Evolutionary conservation across 2,888 invertebrate species (phyloP).

Genomic region (Drosophila bunnanda): DNA sequence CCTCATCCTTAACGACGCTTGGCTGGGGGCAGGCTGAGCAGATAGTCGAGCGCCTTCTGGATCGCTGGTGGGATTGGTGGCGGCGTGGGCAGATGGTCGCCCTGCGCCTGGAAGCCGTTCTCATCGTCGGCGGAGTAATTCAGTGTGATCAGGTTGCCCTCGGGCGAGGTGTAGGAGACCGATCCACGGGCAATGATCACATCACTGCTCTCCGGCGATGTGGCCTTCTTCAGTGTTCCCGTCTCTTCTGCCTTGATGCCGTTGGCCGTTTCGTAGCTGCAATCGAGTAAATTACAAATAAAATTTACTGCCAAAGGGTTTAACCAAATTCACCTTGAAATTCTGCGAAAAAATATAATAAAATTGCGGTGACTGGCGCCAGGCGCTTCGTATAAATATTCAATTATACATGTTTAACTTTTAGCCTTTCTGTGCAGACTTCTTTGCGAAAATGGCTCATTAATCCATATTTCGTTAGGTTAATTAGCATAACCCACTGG

Average conservation of each 20-base stretch:
- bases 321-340: conserved; percentile 61
- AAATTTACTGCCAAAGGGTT: conserved; percentile 2
- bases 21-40: conserved; percentile 87
- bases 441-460: conserved; percentile 41
- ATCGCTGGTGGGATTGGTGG: conserved; percentile 92
- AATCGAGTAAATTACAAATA: conserved; percentile 8
- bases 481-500: conserved; percentile 48
- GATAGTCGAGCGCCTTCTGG: conserved; percentile 90
- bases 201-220: conserved; percentile 88
- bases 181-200: conserved; percentile 89
- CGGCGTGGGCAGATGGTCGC: conserved; percentile 90
- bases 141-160: conserved; percentile 89
- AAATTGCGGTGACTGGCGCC: conserved; percentile 55
- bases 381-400: conserved; percentile 35
- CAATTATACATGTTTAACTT: conserved; percentile 47
- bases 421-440: conserved; percentile 55
- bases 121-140: conserved; percentile 90
- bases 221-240: conserved; percentile 90
- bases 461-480: conserved; percentile 48
- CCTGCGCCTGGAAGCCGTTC: conserved; percentile 87
- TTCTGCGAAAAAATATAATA: conserved; percentile 15
- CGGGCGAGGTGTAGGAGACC: conserved; percentile 89
- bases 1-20: conserved; percentile 77
- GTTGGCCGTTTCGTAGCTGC: conserved; percentile 92
- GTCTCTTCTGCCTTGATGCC: conserved; percentile 92